A percentile compares a stretch with the other conserved stretches of the same genome.
Evolutionary conservation across 1,140 invertebrate genomes (phyloP).

Genomic region (Anadara kagoshimensis): DNA sequence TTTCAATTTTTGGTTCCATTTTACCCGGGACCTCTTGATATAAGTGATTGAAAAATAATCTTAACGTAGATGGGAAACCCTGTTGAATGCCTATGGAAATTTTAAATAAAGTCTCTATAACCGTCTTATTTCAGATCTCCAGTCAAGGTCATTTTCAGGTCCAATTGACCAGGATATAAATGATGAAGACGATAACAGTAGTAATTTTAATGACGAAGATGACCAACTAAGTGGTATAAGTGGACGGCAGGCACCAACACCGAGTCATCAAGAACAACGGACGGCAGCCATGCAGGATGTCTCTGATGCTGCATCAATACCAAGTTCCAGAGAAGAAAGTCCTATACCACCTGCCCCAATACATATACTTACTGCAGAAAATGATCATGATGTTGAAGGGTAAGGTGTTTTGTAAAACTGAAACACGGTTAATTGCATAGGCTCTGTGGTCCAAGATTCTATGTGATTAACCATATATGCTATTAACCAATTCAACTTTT

Average conservation of each 20-base stretch:
- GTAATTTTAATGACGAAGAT: conserved; percentile 52
- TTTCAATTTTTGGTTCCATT: no score
- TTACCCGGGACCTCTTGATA: no score
- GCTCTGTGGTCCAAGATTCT: no score
- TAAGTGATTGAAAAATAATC: no score
- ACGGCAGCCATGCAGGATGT: neutral
- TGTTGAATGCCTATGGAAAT: neutral
- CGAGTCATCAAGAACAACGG: conserved; percentile 21
- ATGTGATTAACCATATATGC: no score
- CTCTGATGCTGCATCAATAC: conserved; percentile 23
- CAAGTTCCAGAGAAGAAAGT: conserved; percentile 31
- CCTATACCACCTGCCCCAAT: conserved; percentile 1
- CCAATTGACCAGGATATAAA: conserved; percentile 34
- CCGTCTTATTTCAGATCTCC: neutral
- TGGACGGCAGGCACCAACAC: conserved; percentile 28
- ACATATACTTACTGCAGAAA: neutral
- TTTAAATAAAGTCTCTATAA: neutral
- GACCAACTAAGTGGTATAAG: conserved; percentile 9
- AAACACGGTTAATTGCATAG: no score
- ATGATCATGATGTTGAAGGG: neutral
- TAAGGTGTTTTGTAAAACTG: no score
- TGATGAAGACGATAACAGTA: conserved; percentile 52
- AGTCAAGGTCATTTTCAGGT: conserved; percentile 17
- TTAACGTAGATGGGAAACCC: no score
- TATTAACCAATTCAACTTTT: no score